Conservation (phyloP, 1,140 invertebrate genomes). For the Galleria mellonella region DNA sequence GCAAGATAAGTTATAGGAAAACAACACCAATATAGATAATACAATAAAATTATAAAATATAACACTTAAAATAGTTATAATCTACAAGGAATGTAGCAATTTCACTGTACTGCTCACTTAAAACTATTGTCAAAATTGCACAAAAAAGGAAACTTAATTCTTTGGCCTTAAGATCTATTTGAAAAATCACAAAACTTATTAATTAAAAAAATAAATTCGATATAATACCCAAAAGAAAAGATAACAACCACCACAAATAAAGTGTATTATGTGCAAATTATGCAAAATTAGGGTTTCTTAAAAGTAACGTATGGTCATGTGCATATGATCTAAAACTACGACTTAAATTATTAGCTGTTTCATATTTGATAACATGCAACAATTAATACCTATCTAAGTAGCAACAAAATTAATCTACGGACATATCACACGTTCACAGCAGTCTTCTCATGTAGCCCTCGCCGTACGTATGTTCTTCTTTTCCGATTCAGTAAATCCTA, state of each 20-base stretch:
- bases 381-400: slow-evolving; percentile 44
- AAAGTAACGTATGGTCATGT: slow-evolving; percentile 17
- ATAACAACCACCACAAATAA: slow-evolving; percentile 25
- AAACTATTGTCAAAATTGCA: slow-evolving; percentile 57
- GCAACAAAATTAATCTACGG: slow-evolving; percentile 33
- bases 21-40: slow-evolving; percentile 30
- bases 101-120: slow-evolving; percentile 28
- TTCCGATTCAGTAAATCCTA: slow-evolving; percentile 85
- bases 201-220: slow-evolving; percentile 47
- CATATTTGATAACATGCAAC: slow-evolving; percentile 39
- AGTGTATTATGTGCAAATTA: slow-evolving; percentile 32
- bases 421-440: slow-evolving; percentile 62
- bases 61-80: slow-evolving; percentile 27
- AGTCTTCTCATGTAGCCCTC: slow-evolving; percentile 55
- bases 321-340: slow-evolving; percentile 19
- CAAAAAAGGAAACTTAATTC: slow-evolving; percentile 50
- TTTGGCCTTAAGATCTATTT: slow-evolving; percentile 59
- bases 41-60: slow-evolving; percentile 25
- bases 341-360: slow-evolving; percentile 15
- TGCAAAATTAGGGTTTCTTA: slow-evolving; percentile 18
- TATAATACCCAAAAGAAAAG: slow-evolving; percentile 23
- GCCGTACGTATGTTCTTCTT: slow-evolving; percentile 84
- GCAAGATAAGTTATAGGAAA: slow-evolving; percentile 27
- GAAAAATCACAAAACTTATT: slow-evolving; percentile 54
- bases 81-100: slow-evolving; percentile 24